Base-by-base conservation (phyloP, 1,140 invertebrate genomes). In the Bombus haemorrhoidalis region DNA sequence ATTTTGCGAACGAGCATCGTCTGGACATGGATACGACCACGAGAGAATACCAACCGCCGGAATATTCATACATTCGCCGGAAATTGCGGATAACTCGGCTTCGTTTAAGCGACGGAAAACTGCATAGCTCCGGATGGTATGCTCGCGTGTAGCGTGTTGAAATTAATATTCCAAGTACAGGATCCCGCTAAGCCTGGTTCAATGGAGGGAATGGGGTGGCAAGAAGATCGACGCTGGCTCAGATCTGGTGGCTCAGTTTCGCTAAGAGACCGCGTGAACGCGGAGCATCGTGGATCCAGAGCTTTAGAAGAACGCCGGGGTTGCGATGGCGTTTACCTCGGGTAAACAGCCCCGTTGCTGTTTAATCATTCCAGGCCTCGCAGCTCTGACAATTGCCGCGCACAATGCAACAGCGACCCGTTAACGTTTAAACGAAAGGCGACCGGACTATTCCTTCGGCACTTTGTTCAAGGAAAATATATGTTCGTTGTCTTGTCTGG, bases 321-420 rank as follows among this genome's bases (percentile, higher is more conserved):
- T 37, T 73, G 74, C 78, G 74, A 78, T 69, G 76, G 18, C 74
- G 72, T 87, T 88, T 88, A 75, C 80, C 18, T 10, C 47, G 68
- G 32, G 64, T 75, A 88, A 88, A 87, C 80, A 75, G 73, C 41
- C 81, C 69, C 79, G 39, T 64, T 87, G 47, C 74, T 88, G 86
- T 88, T 88, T 88, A 87, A 88, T 88, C 86, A 79, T 88, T 73
- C 86, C 74, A 69, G 59, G 62, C 81, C 81, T 69, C 77, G 47
- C 47, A n/a, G 71, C 73, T 0, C 73, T 59, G 72, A 76, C 66
- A 86, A 78, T 86, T 82, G 85, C 62, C 69, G 62, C 66, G 76
- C 71, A 82, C 85, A 87, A 88, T 81, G 81, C 69, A 28, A 4
- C 47, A 53, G 18, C 47, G 18, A 53, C 47, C 47, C 47, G 47